Percentiles rank a stretch among this genome's conserved stretches.
Conservation (phyloP, 2,797 vertebrate genomes). For the Yasuhikotakia modesta region DNA sequence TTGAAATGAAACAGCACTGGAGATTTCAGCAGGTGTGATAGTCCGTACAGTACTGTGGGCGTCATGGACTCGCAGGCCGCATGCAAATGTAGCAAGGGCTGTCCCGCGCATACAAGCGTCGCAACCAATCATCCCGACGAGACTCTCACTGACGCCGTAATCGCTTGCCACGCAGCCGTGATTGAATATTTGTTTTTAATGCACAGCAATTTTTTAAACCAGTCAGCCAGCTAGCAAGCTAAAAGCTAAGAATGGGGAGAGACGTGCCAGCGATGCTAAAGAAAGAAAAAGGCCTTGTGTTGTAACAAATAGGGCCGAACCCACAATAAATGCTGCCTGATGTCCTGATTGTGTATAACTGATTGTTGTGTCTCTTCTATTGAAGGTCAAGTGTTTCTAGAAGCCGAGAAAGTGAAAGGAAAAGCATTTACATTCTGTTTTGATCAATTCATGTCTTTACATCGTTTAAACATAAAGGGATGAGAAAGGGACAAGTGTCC, state of each 20-base stretch:
- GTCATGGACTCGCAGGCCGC: not conserved
- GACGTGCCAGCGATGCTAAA: not conserved
- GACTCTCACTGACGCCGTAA: conserved; percentile 34
- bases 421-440: conserved; percentile 48
- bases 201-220: conserved; percentile 54
- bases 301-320: conserved; percentile 48
- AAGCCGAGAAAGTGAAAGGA: conserved; percentile 16
- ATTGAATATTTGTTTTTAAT: conserved; percentile 63
- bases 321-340: conserved; percentile 34
- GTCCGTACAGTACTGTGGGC: conserved; percentile 44
- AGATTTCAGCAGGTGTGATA: conserved; percentile 51
- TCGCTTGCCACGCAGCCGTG: conserved; percentile 39
- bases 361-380: conserved; percentile 50
- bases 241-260: conserved; percentile 13
- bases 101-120: conserved; percentile 24
- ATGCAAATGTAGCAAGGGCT: conserved; percentile 36
- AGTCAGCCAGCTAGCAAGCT: conserved; percentile 25
- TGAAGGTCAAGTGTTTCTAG: conserved; percentile 58
- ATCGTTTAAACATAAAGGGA: conserved; percentile 41
- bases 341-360: conserved; percentile 33
- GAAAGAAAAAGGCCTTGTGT: conserved; percentile 21
- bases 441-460: conserved; percentile 60
- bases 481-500: conserved; percentile 74
- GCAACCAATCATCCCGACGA: conserved; percentile 61
- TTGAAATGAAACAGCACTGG: conserved; percentile 61